Conservation (phyloP, 1,140 invertebrate genomes). For the Nymphalis io region DNA sequence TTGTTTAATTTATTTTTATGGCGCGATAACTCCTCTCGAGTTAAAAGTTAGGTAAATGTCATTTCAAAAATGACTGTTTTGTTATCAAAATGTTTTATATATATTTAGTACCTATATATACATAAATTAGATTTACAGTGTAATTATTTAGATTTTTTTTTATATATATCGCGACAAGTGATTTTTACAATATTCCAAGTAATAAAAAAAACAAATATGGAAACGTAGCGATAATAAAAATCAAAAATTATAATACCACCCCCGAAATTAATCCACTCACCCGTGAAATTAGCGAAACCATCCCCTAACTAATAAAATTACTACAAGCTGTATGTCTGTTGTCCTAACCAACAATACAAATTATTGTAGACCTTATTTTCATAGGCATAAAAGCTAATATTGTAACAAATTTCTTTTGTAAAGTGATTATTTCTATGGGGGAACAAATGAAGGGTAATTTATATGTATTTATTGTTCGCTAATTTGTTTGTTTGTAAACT, state of each 20-base stretch:
- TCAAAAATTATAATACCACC: constrained; percentile 19
- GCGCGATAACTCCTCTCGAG: too few species aligned
- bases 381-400: neutral
- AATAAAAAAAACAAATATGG: neutral
- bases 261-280: constrained; percentile 34
- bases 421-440: constrained; percentile 1
- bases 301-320: constrained; percentile 35
- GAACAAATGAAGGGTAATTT: constrained; percentile 8
- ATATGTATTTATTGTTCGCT: constrained; percentile 32
- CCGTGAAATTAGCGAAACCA: constrained; percentile 38
- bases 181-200: too few species aligned
- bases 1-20: too few species aligned
- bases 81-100: too few species aligned
- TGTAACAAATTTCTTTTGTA: neutral
- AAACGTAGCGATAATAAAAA: constrained; percentile 17
- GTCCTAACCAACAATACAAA: neutral
- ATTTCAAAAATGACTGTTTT: too few species aligned
- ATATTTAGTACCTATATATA: too few species aligned
- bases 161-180: too few species aligned
- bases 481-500: constrained; percentile 37
- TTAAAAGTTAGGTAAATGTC: too few species aligned
- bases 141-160: too few species aligned
- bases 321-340: constrained; percentile 31
- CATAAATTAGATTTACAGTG: too few species aligned
- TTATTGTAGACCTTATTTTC: neutral